Conservation (phyloP, 1,140 invertebrate genomes). For the Leptonema lineaticorne region DNA sequence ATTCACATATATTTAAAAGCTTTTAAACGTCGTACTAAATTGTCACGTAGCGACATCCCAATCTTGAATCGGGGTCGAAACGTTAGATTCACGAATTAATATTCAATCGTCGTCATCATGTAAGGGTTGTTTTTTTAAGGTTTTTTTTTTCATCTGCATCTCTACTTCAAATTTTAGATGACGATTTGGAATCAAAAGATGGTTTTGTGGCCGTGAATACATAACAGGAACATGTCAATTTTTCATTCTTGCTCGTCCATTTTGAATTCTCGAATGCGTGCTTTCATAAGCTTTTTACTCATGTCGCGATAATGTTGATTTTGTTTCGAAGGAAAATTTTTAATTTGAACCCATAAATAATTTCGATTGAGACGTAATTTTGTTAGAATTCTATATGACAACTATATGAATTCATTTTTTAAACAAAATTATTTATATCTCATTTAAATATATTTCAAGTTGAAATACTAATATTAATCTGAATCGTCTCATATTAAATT, state of each 20-base stretch:
- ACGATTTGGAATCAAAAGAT: background rate
- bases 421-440: no score
- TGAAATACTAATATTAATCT: no score
- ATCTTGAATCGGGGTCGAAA: no score
- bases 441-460: no score
- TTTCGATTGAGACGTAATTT: no score
- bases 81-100: slow-evolving; percentile 2
- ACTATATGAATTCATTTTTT: no score
- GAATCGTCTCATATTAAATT: no score
- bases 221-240: background rate
- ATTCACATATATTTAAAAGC: slow-evolving; percentile 10
- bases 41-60: slow-evolving; percentile 24
- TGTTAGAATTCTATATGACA: no score
- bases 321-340: no score
- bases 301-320: no score
- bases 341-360: no score
- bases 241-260: background rate
- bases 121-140: background rate
- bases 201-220: slow-evolving; percentile 1
- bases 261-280: background rate
- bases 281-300: background rate
- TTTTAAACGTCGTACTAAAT: slow-evolving; percentile 30
- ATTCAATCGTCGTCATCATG: slow-evolving; percentile 3
- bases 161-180: no score
- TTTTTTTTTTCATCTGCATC: background rate